phyloP scores from a whole-genome alignment of 2,888 invertebrate species.

The Oscheius sp. region DNA sequence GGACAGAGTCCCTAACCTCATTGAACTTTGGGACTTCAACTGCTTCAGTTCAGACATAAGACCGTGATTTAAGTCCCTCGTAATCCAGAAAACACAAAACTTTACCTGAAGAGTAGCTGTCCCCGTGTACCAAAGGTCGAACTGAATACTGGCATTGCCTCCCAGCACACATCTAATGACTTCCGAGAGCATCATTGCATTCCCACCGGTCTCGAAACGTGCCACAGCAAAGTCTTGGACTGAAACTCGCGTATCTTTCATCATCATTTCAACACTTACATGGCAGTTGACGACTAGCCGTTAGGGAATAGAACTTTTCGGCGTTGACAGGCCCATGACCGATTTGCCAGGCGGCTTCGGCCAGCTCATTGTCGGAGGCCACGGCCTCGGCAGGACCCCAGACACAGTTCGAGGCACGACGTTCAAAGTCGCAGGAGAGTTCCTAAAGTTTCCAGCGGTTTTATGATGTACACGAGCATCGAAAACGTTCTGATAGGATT shows the following conservation, averaged over 20 bases:
- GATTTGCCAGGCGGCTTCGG: slow-evolving; percentile 59
- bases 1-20: too few species aligned
- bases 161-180: slow-evolving; percentile 54
- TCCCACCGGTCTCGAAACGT: slow-evolving; percentile 59
- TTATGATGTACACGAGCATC: too few species aligned
- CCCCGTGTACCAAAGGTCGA: slow-evolving; percentile 60
- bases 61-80: too few species aligned
- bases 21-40: too few species aligned
- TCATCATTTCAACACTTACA: slow-evolving; percentile 36
- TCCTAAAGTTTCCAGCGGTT: slow-evolving; percentile 49
- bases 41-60: too few species aligned
- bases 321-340: slow-evolving; percentile 68
- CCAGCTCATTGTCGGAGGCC: slow-evolving; percentile 48
- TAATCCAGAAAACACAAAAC: too few species aligned
- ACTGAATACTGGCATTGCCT: slow-evolving; percentile 51
- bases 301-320: slow-evolving; percentile 67
- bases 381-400: slow-evolving; percentile 60
- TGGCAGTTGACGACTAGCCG: slow-evolving; percentile 59
- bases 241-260: slow-evolving; percentile 16
- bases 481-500: too few species aligned
- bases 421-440: slow-evolving; percentile 68
- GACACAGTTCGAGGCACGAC: slow-evolving; percentile 66
- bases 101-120: slow-evolving; percentile 53
- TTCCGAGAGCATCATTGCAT: slow-evolving; percentile 58
- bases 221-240: slow-evolving; percentile 68